Conservation (phyloP, 2,888 invertebrate genomes). For the Didymodactylos carnosus region DNA sequence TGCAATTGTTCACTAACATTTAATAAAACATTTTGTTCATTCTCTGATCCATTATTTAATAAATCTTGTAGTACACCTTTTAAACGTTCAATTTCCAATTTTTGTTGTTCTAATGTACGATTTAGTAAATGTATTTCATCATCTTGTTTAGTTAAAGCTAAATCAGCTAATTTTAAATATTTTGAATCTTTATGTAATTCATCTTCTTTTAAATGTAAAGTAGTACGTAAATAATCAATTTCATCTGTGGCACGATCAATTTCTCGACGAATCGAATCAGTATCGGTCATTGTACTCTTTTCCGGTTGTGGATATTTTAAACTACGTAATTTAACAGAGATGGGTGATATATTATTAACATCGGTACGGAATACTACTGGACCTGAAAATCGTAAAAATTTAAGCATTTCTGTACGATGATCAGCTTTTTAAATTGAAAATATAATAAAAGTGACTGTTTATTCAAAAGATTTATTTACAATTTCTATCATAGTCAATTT, state of each 20-base stretch:
- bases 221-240: neutral
- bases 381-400: too few species aligned
- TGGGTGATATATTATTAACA: neutral
- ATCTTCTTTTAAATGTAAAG: neutral
- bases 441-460: too few species aligned
- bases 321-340: neutral
- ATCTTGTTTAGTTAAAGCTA: too few species aligned
- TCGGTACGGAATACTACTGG: neutral
- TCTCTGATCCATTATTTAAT: neutral
- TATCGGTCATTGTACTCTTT: neutral
- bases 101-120: neutral
- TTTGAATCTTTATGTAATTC: too few species aligned
- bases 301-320: neutral
- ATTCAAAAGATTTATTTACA: too few species aligned
- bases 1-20: neutral
- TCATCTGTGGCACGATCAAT: neutral
- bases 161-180: too few species aligned
- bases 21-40: neutral
- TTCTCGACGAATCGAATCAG: neutral
- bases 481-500: too few species aligned
- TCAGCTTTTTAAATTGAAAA: too few species aligned
- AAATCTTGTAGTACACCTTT: neutral
- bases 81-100: neutral
- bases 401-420: too few species aligned
- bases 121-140: neutral